Evolutionary conservation across 2,888 invertebrate genomes (phyloP), one percentile per base, ranked within the genome.

Genomic region (Scaeva pyrastri): DNA sequence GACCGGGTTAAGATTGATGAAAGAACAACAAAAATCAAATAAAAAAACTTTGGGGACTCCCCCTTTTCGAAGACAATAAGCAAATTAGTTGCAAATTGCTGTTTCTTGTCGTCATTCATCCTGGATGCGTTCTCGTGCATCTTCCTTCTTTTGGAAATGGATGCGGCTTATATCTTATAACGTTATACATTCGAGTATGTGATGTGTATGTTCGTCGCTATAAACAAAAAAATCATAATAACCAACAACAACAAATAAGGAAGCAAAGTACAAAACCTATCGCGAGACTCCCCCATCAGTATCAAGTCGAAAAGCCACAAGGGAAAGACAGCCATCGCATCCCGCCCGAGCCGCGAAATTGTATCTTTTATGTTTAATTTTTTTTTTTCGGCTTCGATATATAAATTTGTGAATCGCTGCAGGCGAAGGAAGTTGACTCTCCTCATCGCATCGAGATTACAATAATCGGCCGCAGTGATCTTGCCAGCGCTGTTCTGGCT

Each of bases 1-100:
- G 41, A 21, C 31, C 60, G 41, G 43, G 31, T 41, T n/a, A 36
- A 73, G 16, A 26, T 14, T 21, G 43, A 50, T 21, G 52, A 43
- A 45, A 58, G 19, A 56, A 10, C 16, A 10, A 56, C 16, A 16
- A 36, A 19, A 31, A 66, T n/a, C n/a, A n/a, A n/a, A n/a, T n/a
- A 16, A 36, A 36, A 21, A 21, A 21, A 66, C 2, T 21, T 14
- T 39, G 39, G 73, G 43, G 74, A 74, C 79, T 79, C 68, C 83
- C 79, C 74, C 56, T 79, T 79, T 64, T 31, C 16, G 56, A 77
- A 58, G 31, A 86, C 86, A 82, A 86, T 86, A 86, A 86, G 74
- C 86, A 86, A 86, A 86, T 86, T 86, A 86, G 82, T 86, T 82
- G 81, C 77, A 86, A 86, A 86, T 86, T 82, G 86, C 71, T 86